phyloP scores from a whole-genome alignment of 2,797 vertebrate species.

The Erethizon dorsatum region DNA sequence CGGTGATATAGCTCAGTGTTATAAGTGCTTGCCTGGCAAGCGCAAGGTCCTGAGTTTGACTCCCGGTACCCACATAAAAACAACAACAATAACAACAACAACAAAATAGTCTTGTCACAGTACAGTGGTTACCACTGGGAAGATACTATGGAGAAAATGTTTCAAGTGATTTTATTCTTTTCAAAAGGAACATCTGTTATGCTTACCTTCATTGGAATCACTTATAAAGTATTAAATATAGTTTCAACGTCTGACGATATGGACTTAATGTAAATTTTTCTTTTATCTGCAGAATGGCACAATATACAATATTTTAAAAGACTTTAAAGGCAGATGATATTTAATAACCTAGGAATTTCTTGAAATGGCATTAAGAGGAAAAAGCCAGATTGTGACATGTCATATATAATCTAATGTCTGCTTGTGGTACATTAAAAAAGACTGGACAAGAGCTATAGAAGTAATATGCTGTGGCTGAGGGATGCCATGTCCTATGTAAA shows the following conservation, averaged over 20 bases:
- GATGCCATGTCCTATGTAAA: not conserved
- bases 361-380: conserved; percentile 8
- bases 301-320: not conserved
- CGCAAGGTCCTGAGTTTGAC: too few species aligned
- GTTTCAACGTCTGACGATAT: not conserved
- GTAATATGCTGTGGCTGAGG: not conserved
- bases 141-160: not conserved
- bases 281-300: not conserved
- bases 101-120: not conserved
- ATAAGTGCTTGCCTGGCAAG: too few species aligned
- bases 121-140: not conserved
- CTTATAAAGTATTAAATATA: not conserved
- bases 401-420: not conserved
- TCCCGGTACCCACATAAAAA: too few species aligned
- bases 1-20: too few species aligned
- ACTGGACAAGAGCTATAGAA: not conserved
- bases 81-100: too few species aligned
- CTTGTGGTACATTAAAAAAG: not conserved
- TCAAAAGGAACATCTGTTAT: not conserved
- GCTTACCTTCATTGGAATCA: not conserved
- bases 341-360: conserved; percentile 42
- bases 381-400: not conserved
- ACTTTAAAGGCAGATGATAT: conserved; percentile 1
- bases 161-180: conserved; percentile 42
- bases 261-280: conserved; percentile 24